Conservation (phyloP, 2,888 invertebrate species). For the Macrophya alboannulata region DNA sequence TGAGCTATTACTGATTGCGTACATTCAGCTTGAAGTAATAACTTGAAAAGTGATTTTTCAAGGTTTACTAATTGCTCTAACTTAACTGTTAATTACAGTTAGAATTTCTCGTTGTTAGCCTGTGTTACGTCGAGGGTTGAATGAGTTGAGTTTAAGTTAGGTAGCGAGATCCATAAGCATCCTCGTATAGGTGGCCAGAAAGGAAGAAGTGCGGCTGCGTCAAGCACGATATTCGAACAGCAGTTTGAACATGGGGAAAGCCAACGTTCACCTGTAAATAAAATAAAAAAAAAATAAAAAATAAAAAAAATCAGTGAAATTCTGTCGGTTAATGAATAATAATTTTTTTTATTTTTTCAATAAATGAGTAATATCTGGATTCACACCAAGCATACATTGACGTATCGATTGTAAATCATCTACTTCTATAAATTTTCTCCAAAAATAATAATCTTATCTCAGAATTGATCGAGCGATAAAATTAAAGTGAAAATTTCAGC, state of each 20-base stretch:
- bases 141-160: not conserved
- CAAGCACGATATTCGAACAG: not conserved
- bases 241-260: slow-evolving; percentile 26
- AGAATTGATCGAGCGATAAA: slow-evolving; percentile 3
- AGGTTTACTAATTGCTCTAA: not conserved
- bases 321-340: not conserved
- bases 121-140: not conserved
- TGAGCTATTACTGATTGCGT: not conserved
- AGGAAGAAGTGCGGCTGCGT: slow-evolving; percentile 41
- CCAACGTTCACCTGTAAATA: slow-evolving; percentile 33
- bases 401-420: not conserved
- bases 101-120: not conserved
- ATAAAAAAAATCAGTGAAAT: not conserved
- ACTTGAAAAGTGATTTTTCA: not conserved
- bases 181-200: not conserved
- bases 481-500: not conserved
- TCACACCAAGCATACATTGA: not conserved
- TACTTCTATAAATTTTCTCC: not conserved
- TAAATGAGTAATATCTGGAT: not conserved
- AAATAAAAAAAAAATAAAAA: not conserved
- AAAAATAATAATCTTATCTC: not conserved
- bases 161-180: slow-evolving; percentile 37
- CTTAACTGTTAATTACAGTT: not conserved
- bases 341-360: not conserved
- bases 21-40: not conserved